Conservation (phyloP, 2,888 invertebrate genomes). For the Eupithecia exiguata region DNA sequence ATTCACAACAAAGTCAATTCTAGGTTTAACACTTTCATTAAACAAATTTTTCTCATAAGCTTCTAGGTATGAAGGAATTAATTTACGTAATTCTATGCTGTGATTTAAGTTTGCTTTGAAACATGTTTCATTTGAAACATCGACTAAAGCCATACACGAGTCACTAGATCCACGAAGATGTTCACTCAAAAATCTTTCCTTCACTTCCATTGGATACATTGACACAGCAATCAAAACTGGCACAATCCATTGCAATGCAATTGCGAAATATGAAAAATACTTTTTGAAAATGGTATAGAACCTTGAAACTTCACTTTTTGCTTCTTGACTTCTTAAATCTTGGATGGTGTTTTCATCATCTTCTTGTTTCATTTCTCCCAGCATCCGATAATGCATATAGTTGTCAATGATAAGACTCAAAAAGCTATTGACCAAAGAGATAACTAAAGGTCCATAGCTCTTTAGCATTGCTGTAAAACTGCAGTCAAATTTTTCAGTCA, state of each 20-base stretch:
- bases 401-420: constrained; percentile 72
- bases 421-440: constrained; percentile 76
- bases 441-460: constrained; percentile 71
- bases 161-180: constrained; percentile 54
- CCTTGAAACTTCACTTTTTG: constrained; percentile 30
- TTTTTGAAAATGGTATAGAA: constrained; percentile 57
- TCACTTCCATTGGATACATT: constrained; percentile 71
- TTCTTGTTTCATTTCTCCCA: constrained; percentile 57
- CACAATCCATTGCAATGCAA: constrained; percentile 70
- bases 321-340: constrained; percentile 46
- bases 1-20: constrained; percentile 60
- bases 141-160: constrained; percentile 67
- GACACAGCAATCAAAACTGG: constrained; percentile 66
- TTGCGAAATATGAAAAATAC: constrained; percentile 65
- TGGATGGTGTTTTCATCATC: constrained; percentile 65
- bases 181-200: constrained; percentile 51
- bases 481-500: constrained; percentile 53
- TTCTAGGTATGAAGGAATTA: constrained; percentile 60
- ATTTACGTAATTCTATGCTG: constrained; percentile 57
- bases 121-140: constrained; percentile 61
- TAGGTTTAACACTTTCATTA: constrained; percentile 49
- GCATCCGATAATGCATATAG: constrained; percentile 73
- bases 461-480: constrained; percentile 62
- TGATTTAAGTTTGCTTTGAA: constrained; percentile 44
- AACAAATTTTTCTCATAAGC: constrained; percentile 54